Conservation (phyloP, 2,797 vertebrate species). For the Brachyrhaphis roseni region DNA sequence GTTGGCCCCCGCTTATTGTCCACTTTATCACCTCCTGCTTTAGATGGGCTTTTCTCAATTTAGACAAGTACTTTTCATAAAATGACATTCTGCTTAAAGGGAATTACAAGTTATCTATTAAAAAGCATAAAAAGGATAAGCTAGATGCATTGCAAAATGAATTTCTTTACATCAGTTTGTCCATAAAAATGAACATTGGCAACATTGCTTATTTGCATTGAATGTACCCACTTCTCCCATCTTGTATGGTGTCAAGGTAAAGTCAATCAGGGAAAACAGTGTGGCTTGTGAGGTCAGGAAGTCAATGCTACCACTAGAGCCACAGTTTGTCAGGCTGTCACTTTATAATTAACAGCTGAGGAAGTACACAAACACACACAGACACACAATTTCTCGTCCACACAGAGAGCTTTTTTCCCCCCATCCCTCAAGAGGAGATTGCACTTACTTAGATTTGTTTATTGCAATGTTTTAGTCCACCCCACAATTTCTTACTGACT, state of each 20-base stretch:
- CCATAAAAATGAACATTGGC: background rate
- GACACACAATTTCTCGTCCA: conserved; percentile 2
- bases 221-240: conserved; percentile 19
- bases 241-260: conserved; percentile 60
- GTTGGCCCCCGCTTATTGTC: conserved; percentile 81
- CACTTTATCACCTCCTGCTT: conserved; percentile 79
- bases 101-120: conserved; percentile 19
- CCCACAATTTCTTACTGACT: background rate
- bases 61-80: conserved; percentile 64
- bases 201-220: background rate
- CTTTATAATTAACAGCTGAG: conserved; percentile 67
- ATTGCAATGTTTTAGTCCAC: background rate
- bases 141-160: conserved; percentile 2
- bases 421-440: conserved; percentile 5
- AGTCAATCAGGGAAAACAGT: conserved; percentile 68
- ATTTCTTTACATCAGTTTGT: background rate
- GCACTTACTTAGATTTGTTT: conserved; percentile 3
- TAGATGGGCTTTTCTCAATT: conserved; percentile 69
- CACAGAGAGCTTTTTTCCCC: background rate
- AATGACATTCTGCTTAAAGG: conserved; percentile 36
- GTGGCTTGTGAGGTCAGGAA: conserved; percentile 71
- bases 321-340: conserved; percentile 75
- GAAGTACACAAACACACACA: conserved; percentile 51
- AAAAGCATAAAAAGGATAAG: conserved; percentile 42
- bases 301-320: conserved; percentile 62